These are phyloP conservation scores for Herminia tarsipennalis DNA, from an alignment of 2,888 invertebrate genomes.

Conservation along the genomic window DNA sequence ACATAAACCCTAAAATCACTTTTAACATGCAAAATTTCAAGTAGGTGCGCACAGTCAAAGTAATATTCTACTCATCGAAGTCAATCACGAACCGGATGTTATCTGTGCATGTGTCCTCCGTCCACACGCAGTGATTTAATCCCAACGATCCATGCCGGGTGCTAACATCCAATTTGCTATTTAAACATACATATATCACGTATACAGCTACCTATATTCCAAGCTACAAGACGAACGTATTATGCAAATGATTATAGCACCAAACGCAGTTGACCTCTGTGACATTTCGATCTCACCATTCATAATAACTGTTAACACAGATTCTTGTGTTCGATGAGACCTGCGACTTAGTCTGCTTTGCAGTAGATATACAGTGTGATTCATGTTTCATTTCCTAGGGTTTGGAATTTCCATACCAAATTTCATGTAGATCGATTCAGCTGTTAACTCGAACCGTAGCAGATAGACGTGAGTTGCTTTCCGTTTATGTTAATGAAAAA, in stretches of 20 bases:
- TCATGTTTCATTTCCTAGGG: too few relatives aligned
- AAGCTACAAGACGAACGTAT: constrained; percentile 6
- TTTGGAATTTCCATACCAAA: too few relatives aligned
- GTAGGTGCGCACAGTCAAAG: constrained; percentile 4
- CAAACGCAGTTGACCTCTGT: constrained; percentile 35
- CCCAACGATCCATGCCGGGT: constrained; percentile 35
- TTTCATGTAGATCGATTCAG: too few relatives aligned
- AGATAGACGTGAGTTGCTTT: too few relatives aligned
- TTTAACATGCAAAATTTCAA: neutral
- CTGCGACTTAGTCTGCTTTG: too few relatives aligned
- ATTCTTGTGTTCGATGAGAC: neutral
- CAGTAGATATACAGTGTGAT: too few relatives aligned
- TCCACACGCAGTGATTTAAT: constrained; percentile 52
- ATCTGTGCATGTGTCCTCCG: constrained; percentile 48
- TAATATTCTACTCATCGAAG: constrained; percentile 31
- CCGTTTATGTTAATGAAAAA: too few relatives aligned
- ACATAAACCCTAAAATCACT: too few relatives aligned
- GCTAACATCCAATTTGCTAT: constrained; percentile 37
- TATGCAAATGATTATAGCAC: constrained; percentile 13
- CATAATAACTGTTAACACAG: constrained; percentile 14
- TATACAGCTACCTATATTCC: neutral
- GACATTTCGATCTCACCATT: constrained; percentile 31
- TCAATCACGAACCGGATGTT: constrained; percentile 55
- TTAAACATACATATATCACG: constrained; percentile 19
- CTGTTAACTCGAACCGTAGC: too few relatives aligned